Base-by-base conservation (phyloP, 2,888 invertebrate species). In the Trichogramma dendrolimi region DNA sequence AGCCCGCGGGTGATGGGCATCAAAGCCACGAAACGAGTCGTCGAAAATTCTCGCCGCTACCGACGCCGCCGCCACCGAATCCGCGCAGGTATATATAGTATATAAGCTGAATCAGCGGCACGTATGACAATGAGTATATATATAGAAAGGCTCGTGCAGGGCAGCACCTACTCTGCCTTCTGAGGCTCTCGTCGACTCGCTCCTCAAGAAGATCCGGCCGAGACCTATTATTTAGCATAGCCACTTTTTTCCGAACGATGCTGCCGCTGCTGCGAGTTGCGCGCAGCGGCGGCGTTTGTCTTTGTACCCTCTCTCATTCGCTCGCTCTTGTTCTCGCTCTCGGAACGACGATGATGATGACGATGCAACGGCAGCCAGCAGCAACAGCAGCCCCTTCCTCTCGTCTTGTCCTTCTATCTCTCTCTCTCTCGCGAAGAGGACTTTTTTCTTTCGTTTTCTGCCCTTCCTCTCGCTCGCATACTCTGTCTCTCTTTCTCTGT, bases 141-240 rank as follows among this genome's bases (percentile, higher is more conserved):
- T 27, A 27, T 27, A 27, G 27, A 27, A 27, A 27, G 27, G 27
- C 27, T 27, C 27, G 27, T 27, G 27, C 27, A 27, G 27, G 27
- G 27, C 27, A 27, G 27, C 27, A 27, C 27, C 27, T 27, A 27
- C 27, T 27, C 27, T 27, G 2, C 27, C 27, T 27, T 27, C 27
- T 27, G 4, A 11, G 27, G 10, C 49, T 10, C 43, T 49, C 58
- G 47, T 27, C 27, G 27, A 27, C 27, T 27, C 27, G 27, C 27
- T 27, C 53, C 41, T 43, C 6, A 4, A n/a, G 43, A 57, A 10
- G 70, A 70, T 69, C 70, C 70, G 69, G 65, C 67, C 64, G 68
- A 69, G 72, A 72, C 75, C 76, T 78, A 76, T 79, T 78, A 78
- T 78, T 79, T 78, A 75, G 75, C 78, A 76, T 78, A 77, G 77